These are phyloP conservation scores for Centruroides vittatus DNA, from an alignment of 1,140 invertebrate genomes.

Conservation along the genomic window DNA sequence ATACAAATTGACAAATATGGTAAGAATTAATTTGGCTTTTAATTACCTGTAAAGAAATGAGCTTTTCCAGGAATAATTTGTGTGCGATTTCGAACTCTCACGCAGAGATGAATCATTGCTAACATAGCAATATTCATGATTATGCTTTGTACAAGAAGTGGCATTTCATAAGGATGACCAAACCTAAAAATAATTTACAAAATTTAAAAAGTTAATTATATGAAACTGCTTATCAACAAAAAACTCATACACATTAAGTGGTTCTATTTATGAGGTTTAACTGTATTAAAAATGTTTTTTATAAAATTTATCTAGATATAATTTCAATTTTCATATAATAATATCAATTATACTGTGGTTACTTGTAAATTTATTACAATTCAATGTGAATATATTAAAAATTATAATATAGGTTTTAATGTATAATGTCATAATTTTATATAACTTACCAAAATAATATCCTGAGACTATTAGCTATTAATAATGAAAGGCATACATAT, in stretches of 20 bases:
- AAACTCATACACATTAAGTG: too few relatives aligned
- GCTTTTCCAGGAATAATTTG: slow-evolving; percentile 60
- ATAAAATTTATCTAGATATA: too few relatives aligned
- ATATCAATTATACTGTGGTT: too few relatives aligned
- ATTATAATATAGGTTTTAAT: too few relatives aligned
- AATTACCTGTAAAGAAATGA: slow-evolving; percentile 64
- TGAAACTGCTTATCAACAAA: too few relatives aligned
- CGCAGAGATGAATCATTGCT: slow-evolving; percentile 85
- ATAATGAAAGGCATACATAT: slow-evolving; percentile 84
- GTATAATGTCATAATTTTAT: too few relatives aligned
- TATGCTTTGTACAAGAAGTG: slow-evolving; percentile 87
- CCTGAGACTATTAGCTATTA: slow-evolving; percentile 89
- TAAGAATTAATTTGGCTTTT: neutral
- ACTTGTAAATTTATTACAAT: too few relatives aligned
- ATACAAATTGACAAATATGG: neutral
- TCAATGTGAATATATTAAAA: too few relatives aligned
- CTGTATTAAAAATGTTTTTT: too few relatives aligned
- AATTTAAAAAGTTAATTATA: neutral
- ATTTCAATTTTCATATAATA: too few relatives aligned
- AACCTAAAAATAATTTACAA: slow-evolving; percentile 55
- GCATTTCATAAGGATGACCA: slow-evolving; percentile 88
- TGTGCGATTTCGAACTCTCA: slow-evolving; percentile 67
- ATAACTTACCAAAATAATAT: slow-evolving; percentile 86
- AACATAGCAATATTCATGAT: slow-evolving; percentile 97
- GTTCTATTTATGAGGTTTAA: too few relatives aligned